Conservation (phyloP, 2,113 vertebrate genomes). For the western clawed frog (Xenopus tropicalis) region UCB_Xtro_10.0 CM004450.2:104616501-104617000, state of each 20-base stretch:
- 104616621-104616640: too few relatives aligned
- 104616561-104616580: too few relatives aligned
- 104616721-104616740: constrained; percentile 80
- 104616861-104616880: constrained; percentile 61
- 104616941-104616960: constrained; percentile 12
- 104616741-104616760: constrained; percentile 60
- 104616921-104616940: constrained; percentile 66
- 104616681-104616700: constrained; percentile 2
- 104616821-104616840: constrained; percentile 60
- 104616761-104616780: constrained; percentile 61
- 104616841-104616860: constrained; percentile 70
- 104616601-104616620: too few relatives aligned
- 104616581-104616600: too few relatives aligned
- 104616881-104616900: constrained; percentile 72
- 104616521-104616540: too few relatives aligned
- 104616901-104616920: constrained; percentile 72
- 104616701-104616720: constrained; percentile 67
- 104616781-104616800: constrained; percentile 49
- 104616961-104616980: constrained; percentile 51
- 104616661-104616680: background rate
- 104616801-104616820: constrained; percentile 56
- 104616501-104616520: too few relatives aligned
- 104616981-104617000: constrained; percentile 64
- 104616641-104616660: too few relatives aligned
- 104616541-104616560: too few relatives aligned